phyloP scores from a whole-genome alignment of 2,888 invertebrate species.

The Slavum lentiscoides region DNA sequence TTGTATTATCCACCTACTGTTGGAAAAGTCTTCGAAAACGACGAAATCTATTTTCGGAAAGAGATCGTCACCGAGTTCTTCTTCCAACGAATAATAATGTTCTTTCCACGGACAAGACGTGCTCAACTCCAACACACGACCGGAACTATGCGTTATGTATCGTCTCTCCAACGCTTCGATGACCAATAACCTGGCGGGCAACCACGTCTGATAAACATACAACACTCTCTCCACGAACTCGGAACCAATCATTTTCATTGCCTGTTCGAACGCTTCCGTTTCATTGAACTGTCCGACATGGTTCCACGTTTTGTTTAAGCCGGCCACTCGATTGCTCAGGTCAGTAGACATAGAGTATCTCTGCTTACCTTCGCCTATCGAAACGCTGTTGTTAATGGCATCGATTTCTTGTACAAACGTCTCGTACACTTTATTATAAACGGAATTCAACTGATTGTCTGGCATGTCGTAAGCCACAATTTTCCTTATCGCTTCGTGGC shows the following conservation, averaged over 20 bases:
- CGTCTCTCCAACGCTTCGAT: slow-evolving; percentile 73
- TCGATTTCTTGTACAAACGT: slow-evolving; percentile 91
- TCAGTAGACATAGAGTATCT: slow-evolving; percentile 71
- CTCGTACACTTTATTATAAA: slow-evolving; percentile 79
- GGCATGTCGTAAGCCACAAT: slow-evolving; percentile 63
- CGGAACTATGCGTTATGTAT: slow-evolving; percentile 69
- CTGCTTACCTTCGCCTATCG: slow-evolving; percentile 74
- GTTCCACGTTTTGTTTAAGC: slow-evolving; percentile 87
- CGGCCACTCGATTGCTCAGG: slow-evolving; percentile 74
- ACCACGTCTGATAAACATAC: slow-evolving; percentile 67
- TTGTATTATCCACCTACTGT: slow-evolving; percentile 78
- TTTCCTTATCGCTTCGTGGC: slow-evolving; percentile 73
- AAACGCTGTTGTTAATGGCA: slow-evolving; percentile 95
- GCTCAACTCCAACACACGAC: slow-evolving; percentile 77
- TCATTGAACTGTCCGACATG: slow-evolving; percentile 60
- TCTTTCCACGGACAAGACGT: slow-evolving; percentile 87
- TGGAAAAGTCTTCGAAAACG: slow-evolving; percentile 69
- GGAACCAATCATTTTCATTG: slow-evolving; percentile 74
- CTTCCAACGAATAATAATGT: slow-evolving; percentile 82
- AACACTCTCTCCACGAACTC: slow-evolving; percentile 68
- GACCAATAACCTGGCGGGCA: slow-evolving; percentile 82
- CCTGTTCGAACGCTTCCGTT: slow-evolving; percentile 73
- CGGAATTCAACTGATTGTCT: slow-evolving; percentile 63
- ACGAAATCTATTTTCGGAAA: slow-evolving; percentile 71
- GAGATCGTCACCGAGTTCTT: slow-evolving; percentile 65